Percentiles rank a stretch among this genome's conserved stretches.
These are phyloP conservation scores for Lucilia cuprina DNA, from an alignment of 1,140 invertebrate genomes.

Conservation along the genomic window DNA sequence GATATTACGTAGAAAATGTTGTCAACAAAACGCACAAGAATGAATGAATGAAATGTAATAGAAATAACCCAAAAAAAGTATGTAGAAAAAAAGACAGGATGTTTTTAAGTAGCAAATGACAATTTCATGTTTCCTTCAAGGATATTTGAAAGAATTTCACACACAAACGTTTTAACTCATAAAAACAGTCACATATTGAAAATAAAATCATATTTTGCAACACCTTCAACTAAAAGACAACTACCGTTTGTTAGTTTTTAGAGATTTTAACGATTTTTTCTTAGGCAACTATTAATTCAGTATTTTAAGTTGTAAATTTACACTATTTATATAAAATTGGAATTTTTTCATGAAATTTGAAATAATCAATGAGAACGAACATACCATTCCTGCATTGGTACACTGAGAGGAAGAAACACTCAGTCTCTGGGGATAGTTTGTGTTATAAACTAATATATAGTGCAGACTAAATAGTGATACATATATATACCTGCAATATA, in stretches of 20 bases:
- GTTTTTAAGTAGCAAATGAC: slow-evolving; percentile 24
- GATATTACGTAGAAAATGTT: not conserved
- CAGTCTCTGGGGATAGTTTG: no score
- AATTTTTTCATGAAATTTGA: no score
- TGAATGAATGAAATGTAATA: not conserved
- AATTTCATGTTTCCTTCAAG: slow-evolving; percentile 29
- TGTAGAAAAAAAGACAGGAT: not conserved
- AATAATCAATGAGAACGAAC: no score
- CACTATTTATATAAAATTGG: no score
- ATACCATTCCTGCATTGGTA: no score
- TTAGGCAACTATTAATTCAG: not conserved
- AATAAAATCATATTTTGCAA: not conserved
- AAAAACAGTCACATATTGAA: no score
- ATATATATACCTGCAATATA: no score
- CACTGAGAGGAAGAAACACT: no score
- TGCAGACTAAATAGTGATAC: no score
- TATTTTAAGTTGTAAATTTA: not conserved
- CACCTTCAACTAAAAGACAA: not conserved
- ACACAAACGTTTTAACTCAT: not conserved
- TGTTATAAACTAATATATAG: no score
- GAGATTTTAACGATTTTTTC: not conserved
- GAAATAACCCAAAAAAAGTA: no score
- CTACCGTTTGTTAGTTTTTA: not conserved
- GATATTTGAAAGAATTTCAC: not conserved
- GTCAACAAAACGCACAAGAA: not conserved